A percentile compares a stretch with the other conserved stretches of the same genome.
These are phyloP conservation scores for Cancer borealis DNA, from an alignment of 2,888 invertebrate species.

Conservation along the genomic window DNA sequence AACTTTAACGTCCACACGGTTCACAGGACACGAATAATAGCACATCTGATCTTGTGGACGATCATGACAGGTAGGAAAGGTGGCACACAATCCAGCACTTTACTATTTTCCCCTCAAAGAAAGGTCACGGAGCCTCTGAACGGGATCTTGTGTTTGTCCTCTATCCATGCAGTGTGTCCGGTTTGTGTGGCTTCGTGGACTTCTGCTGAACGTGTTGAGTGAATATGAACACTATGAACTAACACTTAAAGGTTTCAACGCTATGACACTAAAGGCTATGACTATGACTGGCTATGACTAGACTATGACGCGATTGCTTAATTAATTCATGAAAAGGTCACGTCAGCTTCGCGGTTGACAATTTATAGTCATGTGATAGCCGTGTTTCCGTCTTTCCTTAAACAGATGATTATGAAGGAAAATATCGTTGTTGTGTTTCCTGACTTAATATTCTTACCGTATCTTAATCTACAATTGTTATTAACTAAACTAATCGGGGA, in stretches of 20 bases:
- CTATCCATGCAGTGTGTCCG: background rate
- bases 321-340: no score
- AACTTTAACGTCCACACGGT: background rate
- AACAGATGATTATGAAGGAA: background rate
- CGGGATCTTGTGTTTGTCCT: background rate
- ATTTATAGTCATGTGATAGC: background rate
- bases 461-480: no score
- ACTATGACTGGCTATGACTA: no score
- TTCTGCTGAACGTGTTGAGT: background rate
- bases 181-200: background rate
- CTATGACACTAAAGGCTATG: no score
- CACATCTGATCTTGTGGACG: background rate
- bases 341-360: no score
- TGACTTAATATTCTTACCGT: no score
- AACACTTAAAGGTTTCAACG: no score
- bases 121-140: background rate
- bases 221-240: no score
- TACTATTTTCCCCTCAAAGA: background rate
- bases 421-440: no score
- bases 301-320: no score
- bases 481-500: no score
- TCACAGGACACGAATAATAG: background rate
- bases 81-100: background rate
- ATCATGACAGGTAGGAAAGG: background rate
- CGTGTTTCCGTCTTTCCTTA: background rate